Percentiles rank a stretch among this genome's conserved stretches.
phyloP scores from a whole-genome alignment of 2,888 invertebrate species.

The Perizoma affinitatum region DNA sequence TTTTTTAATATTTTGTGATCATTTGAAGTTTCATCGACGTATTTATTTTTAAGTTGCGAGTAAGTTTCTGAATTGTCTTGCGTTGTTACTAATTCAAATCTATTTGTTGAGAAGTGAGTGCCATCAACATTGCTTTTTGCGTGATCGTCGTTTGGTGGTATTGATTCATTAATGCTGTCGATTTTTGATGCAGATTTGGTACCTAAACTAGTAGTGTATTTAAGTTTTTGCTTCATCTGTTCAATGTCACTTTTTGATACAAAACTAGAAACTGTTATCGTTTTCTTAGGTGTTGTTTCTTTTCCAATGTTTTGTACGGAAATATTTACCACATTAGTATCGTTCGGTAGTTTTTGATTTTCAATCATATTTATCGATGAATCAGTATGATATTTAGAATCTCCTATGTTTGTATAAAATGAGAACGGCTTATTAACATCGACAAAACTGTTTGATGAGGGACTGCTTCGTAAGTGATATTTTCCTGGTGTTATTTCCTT shows the following conservation, averaged over 20 bases:
- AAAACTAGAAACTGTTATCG: not conserved
- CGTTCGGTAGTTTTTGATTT: not conserved
- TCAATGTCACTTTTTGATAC: slow-evolving; percentile 1
- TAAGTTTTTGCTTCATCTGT: not conserved
- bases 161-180: not conserved
- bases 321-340: slow-evolving; percentile 1
- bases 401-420: not conserved
- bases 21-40: not conserved
- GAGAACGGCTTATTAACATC: not conserved
- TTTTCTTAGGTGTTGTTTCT: not conserved
- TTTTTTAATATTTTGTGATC: not conserved
- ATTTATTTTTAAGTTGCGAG: not conserved
- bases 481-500: not conserved
- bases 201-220: not conserved
- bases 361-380: not conserved
- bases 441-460: not conserved
- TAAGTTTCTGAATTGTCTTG: not conserved
- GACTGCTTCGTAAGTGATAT: not conserved
- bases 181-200: not conserved
- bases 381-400: not conserved
- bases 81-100: not conserved
- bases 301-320: not conserved
- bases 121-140: not conserved
- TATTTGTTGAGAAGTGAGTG: not conserved
- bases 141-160: not conserved